Percentiles rank a stretch among this genome's conserved stretches.
These are phyloP conservation scores for Odontomachus brunneus DNA, from an alignment of 1,140 invertebrate genomes.

Conservation along the genomic window DNA sequence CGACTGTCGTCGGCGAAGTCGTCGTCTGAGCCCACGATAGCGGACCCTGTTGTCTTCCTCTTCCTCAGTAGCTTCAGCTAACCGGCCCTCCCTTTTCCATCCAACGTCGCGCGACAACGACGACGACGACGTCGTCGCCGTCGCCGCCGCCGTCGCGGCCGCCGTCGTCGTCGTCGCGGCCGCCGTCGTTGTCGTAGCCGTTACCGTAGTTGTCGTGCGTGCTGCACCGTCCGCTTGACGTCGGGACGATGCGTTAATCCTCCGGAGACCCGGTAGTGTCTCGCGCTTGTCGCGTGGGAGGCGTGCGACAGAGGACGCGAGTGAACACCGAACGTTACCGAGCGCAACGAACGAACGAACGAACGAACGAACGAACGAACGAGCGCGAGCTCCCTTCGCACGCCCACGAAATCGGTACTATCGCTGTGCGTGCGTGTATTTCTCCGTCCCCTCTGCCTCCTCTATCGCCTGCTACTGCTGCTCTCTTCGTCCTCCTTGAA, in stretches of 20 bases:
- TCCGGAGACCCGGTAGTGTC: too few relatives aligned
- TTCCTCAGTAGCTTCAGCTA: slow-evolving; percentile 4
- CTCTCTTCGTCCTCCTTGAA: not conserved
- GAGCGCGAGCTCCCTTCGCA: slow-evolving; percentile 6
- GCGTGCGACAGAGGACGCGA: too few relatives aligned
- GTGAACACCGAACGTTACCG: slow-evolving; percentile 20
- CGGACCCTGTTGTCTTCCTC: slow-evolving; percentile 42
- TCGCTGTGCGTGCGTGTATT: too few relatives aligned
- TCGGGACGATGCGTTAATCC: too few relatives aligned
- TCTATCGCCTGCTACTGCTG: not conserved
- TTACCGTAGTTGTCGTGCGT: not conserved
- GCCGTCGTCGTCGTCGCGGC: too few relatives aligned
- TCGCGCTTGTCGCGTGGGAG: slow-evolving; percentile 6
- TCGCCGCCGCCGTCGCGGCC: slow-evolving; percentile 7
- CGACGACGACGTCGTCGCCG: not conserved
- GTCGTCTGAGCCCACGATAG: slow-evolving; percentile 15
- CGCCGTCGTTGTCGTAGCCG: not conserved
- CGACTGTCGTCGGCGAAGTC: slow-evolving; percentile 34
- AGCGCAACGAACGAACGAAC: too few relatives aligned
- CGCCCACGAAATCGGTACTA: slow-evolving; percentile 10
- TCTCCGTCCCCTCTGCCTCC: not conserved
- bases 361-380: too few relatives aligned
- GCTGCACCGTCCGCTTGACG: too few relatives aligned
- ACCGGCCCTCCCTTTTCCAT: slow-evolving; percentile 68
- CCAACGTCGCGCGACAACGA: slow-evolving; percentile 21